Percentiles rank a stretch among this genome's conserved stretches.
Evolutionary conservation across 1,140 invertebrate species (phyloP).

Genomic region (Apis cerana): DNA sequence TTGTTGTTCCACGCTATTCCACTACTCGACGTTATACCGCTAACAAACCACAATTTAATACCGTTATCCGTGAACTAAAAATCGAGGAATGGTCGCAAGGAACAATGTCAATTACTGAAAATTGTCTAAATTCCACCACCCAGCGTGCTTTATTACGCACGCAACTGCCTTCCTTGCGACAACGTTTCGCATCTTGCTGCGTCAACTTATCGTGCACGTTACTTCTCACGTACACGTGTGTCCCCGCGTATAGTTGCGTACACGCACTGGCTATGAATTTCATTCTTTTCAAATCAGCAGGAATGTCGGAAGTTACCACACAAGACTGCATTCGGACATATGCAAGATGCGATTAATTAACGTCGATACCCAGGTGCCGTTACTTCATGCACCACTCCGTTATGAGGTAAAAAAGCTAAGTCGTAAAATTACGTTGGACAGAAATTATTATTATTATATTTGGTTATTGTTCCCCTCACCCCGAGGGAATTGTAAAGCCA

Average conservation of each 20-base stretch:
- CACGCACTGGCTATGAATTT: not conserved
- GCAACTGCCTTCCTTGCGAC: slow-evolving; percentile 15
- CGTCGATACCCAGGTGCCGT: not conserved
- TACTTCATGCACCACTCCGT: slow-evolving; percentile 6
- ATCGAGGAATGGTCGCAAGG: slow-evolving; percentile 5
- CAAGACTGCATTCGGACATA: not conserved
- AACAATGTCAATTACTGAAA: slow-evolving; percentile 43
- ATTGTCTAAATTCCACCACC: slow-evolving; percentile 17
- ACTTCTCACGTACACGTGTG: not conserved
- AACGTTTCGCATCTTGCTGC: not conserved
- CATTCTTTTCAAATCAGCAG: not conserved
- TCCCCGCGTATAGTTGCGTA: not conserved
- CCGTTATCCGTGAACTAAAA: slow-evolving; percentile 35
- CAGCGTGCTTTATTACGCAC: not conserved
- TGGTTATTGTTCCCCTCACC: no score
- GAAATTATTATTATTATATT: not conserved
- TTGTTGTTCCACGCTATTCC: not conserved
- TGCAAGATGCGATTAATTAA: slow-evolving; percentile 29
- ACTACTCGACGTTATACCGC: not conserved
- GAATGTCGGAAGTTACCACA: not conserved
- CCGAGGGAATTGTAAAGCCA: not conserved
- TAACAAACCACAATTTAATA: not conserved
- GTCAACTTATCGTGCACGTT: not conserved
- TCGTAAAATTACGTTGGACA: not conserved
- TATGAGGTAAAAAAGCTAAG: not conserved